These are phyloP conservation scores for Trachelus iudaicus DNA, from an alignment of 2,888 invertebrate species.

Conservation along the genomic window DNA sequence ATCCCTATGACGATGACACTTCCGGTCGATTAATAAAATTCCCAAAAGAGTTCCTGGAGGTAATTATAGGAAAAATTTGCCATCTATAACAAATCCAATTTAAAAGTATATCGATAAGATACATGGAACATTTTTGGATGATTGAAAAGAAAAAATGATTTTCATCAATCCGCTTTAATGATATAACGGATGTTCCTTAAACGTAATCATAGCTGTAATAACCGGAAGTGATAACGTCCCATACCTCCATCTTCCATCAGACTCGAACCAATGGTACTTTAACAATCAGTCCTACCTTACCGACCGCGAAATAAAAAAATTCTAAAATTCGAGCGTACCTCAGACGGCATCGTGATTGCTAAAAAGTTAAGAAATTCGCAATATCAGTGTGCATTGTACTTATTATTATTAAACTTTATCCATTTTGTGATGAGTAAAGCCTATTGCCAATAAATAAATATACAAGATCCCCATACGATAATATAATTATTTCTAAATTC, in stretches of 20 bases:
- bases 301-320: too few species aligned
- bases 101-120: too few species aligned
- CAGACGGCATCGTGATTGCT: too few species aligned
- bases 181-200: not conserved
- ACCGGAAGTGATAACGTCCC: not conserved
- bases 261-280: too few species aligned
- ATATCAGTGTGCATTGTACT: conserved; percentile 37
- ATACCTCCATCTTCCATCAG: too few species aligned
- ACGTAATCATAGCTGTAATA: not conserved
- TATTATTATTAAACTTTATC: conserved; percentile 20
- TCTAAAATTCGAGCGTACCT: too few species aligned
- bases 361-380: not conserved
- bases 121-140: not conserved
- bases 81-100: too few species aligned
- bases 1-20: not conserved
- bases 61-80: too few species aligned
- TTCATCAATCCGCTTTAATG: not conserved
- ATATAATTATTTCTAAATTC: not conserved
- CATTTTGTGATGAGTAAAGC: conserved; percentile 36
- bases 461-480: not conserved
- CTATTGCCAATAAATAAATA: conserved; percentile 16
- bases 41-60: too few species aligned
- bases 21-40: not conserved
- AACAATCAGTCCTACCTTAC: too few species aligned
- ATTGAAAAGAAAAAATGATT: not conserved